A percentile compares a stretch with the other conserved stretches of the same genome.
phyloP scores from a whole-genome alignment of 2,888 invertebrate genomes.

The Zygothrica quintamaculata region DNA sequence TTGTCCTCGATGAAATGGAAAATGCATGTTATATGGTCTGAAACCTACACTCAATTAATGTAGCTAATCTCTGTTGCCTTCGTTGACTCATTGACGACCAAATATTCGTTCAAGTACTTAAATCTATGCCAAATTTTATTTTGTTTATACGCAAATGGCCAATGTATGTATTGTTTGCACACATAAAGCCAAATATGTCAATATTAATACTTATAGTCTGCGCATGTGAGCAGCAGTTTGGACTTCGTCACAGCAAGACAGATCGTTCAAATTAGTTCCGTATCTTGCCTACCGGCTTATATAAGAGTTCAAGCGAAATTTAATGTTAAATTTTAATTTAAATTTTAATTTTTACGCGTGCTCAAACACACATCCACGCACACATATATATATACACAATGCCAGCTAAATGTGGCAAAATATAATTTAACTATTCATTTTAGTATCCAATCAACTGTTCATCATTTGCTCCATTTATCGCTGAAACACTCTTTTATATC shows the following conservation, averaged over 20 bases:
- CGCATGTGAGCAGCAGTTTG: constrained; percentile 1
- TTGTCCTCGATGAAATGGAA: constrained; percentile 22
- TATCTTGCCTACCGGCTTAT: constrained; percentile 57
- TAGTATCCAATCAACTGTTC: constrained; percentile 25
- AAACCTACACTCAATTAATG: not conserved
- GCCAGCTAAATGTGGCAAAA: constrained; percentile 33
- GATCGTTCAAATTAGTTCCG: constrained; percentile 66
- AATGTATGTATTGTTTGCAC: constrained; percentile 12
- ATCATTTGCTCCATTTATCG: constrained; percentile 22
- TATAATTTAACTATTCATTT: constrained; percentile 13
- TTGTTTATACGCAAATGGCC: constrained; percentile 31
- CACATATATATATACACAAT: too few relatives aligned
- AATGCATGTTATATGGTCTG: constrained; percentile 1
- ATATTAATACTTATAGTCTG: constrained; percentile 19
- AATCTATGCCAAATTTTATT: constrained; percentile 33
- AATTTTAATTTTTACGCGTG: constrained; percentile 48
- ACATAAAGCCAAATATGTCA: constrained; percentile 5
- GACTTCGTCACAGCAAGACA: constrained; percentile 15
- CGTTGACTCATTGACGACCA: constrained; percentile 22
- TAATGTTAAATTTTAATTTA: constrained; percentile 42
- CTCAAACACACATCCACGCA: too few relatives aligned
- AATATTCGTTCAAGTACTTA: constrained; percentile 1
- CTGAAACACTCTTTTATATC: not conserved
- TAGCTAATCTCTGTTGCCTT: constrained; percentile 9
- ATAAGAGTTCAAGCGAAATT: constrained; percentile 63